These are phyloP conservation scores for Pseudoips prasinana DNA, from an alignment of 2,888 invertebrate species.

Conservation along the genomic window DNA sequence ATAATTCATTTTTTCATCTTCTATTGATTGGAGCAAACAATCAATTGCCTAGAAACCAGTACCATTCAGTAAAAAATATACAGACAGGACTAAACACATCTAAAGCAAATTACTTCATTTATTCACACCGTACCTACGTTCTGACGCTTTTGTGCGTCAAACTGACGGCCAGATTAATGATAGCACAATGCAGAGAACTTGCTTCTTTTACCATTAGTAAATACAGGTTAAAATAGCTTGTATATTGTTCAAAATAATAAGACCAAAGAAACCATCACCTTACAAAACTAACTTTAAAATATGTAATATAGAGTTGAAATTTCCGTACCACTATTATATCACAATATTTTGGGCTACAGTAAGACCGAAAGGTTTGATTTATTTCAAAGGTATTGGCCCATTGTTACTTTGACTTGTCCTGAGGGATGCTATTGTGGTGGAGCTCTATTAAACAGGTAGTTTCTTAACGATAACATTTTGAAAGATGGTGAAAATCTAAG, in stretches of 20 bases:
- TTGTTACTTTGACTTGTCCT: conserved; percentile 37
- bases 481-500: conserved; percentile 25
- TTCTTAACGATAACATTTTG: conserved; percentile 32
- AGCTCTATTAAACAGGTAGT: conserved; percentile 32
- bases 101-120: conserved; percentile 32
- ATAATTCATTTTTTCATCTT: too few relatives aligned
- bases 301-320: too few relatives aligned
- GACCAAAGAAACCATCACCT: too few relatives aligned
- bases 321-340: too few relatives aligned
- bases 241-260: conserved; percentile 14
- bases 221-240: conserved; percentile 19
- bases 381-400: conserved; percentile 33
- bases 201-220: conserved; percentile 4
- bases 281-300: too few relatives aligned
- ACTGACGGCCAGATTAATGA: conserved; percentile 30
- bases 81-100: conserved; percentile 7
- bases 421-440: conserved; percentile 24
- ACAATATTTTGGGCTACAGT: too few relatives aligned
- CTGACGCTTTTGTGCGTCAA: conserved; percentile 33
- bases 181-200: conserved; percentile 10
- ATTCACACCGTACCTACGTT: conserved; percentile 29
- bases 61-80: background rate
- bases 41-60: too few relatives aligned
- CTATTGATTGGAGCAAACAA: too few relatives aligned
- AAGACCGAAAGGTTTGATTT: conserved; percentile 42